Base-by-base conservation (phyloP, 2,888 invertebrate genomes). In the Listrodromus nycthemerus region DNA sequence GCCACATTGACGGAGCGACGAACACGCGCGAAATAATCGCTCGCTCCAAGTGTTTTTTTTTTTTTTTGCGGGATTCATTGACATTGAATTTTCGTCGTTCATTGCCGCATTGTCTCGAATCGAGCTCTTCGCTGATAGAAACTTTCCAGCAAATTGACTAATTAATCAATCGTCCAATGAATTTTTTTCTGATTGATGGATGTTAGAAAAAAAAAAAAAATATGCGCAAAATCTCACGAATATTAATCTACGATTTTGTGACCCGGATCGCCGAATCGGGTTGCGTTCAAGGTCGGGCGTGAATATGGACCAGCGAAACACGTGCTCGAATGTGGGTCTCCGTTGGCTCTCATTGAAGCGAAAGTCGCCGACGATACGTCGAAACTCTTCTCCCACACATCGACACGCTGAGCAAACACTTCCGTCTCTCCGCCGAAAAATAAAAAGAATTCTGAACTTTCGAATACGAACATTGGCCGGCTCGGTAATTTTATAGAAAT, bases 1-100 rank as follows among this genome's bases (percentile, higher is more conserved):
- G 82, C 77, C 82, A 58, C 77, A 77, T 77, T 73, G 61, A 48
- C 66, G 65, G 58, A 41, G 37, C 65, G 21, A 70, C 50, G 50
- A 30, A 76, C 70, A 45, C 45, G 21, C 33, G 3, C 50, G 27
- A 30, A 58, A 30, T 27, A 13, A 66, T 45, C 37, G 58, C 24
- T 3, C 21, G 58, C 58, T 8, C 52, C 52, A 19, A 52, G 10
- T 52, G 19, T 8, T 52, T n/a, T 52, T 10, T 1, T 50, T 48
- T 48, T n/a, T n/a, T n/a, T n/a, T n/a, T n/a, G n/a, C n/a, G n/a
- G n/a, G n/a, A n/a, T n/a, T n/a, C n/a, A n/a, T n/a, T n/a, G 24
- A 21, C 21, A 21, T 55, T 55, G 3, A 24, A 8, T 21, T 55
- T 24, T 55, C 16, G 24, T 8, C 24, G 55, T 13, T 55, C 3